phyloP scores from a whole-genome alignment of 2,797 vertebrate species.

The Anolis apletophallus region DNA sequence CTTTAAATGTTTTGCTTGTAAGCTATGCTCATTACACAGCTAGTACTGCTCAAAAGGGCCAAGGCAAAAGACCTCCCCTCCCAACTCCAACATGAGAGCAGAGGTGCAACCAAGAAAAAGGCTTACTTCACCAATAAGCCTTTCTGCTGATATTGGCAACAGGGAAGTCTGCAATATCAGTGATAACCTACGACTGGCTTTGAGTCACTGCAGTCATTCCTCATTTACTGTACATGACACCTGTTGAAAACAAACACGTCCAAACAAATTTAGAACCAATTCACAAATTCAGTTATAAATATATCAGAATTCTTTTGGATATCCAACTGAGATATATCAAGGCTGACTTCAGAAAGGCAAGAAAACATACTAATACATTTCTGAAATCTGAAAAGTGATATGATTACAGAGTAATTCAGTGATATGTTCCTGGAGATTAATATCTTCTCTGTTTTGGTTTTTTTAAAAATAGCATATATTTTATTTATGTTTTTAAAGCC shows the following conservation, averaged over 20 bases:
- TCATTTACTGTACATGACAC: conserved; percentile 70
- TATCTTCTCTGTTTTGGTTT: neutral
- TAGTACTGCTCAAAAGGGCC: conserved; percentile 54
- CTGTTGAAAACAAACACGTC: conserved; percentile 77
- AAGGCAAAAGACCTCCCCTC: conserved; percentile 49
- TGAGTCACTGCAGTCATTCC: conserved; percentile 75
- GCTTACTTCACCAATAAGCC: conserved; percentile 73
- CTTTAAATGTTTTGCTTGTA: conserved; percentile 60
- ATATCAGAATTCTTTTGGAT: conserved; percentile 30
- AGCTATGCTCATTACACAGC: conserved; percentile 52
- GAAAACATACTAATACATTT: neutral
- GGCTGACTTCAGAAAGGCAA: neutral
- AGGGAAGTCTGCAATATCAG: conserved; percentile 75
- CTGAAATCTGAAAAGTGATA: neutral
- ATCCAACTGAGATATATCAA: conserved; percentile 29
- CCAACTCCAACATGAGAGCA: conserved; percentile 61
- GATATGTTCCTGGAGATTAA: neutral
- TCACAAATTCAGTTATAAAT: conserved; percentile 46
- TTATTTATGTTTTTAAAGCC: conserved; percentile 1
- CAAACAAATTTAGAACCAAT: conserved; percentile 68
- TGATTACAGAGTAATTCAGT: neutral
- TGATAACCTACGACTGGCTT: conserved; percentile 72
- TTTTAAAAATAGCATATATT: neutral
- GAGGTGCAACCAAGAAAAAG: conserved; percentile 73
- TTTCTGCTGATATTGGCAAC: conserved; percentile 80